Evolutionary conservation across 2,888 invertebrate genomes (phyloP).

Genomic region (Syritta pipiens): DNA sequence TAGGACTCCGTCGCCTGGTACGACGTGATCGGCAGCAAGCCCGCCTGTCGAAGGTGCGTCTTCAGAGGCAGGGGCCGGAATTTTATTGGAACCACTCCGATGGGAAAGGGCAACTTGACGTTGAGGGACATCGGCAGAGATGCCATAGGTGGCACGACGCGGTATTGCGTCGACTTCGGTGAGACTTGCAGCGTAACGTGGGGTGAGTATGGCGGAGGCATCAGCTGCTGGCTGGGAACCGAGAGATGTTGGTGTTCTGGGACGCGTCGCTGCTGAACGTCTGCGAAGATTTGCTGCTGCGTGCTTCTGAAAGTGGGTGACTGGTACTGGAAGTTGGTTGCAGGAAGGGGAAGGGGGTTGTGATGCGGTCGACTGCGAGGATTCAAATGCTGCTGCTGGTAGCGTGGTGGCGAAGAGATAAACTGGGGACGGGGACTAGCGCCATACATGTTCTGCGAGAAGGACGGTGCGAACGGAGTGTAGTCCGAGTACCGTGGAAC

Average conservation of each 20-base stretch:
- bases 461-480: neutral
- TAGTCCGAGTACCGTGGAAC: no score
- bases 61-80: conserved; percentile 52
- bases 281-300: no score
- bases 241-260: neutral
- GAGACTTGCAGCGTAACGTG: conserved; percentile 9
- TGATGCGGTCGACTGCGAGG: neutral
- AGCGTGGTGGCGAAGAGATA: neutral
- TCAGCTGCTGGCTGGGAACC: neutral
- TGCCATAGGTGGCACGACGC: conserved; percentile 11
- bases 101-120: conserved; percentile 35
- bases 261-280: neutral
- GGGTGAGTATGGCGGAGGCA: neutral
- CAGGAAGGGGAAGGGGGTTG: no score
- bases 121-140: conserved; percentile 33
- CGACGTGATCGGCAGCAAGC: conserved; percentile 44
- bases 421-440: no score
- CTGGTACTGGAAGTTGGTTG: no score
- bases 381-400: neutral
- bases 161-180: neutral
- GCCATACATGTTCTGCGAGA: no score
- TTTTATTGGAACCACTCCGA: conserved; percentile 52
- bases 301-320: no score
- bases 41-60: conserved; percentile 39
- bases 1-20: conserved; percentile 39